These are phyloP conservation scores for Garrulus glandarius DNA, from an alignment of 2,797 vertebrate genomes.

Conservation along the genomic window DNA sequence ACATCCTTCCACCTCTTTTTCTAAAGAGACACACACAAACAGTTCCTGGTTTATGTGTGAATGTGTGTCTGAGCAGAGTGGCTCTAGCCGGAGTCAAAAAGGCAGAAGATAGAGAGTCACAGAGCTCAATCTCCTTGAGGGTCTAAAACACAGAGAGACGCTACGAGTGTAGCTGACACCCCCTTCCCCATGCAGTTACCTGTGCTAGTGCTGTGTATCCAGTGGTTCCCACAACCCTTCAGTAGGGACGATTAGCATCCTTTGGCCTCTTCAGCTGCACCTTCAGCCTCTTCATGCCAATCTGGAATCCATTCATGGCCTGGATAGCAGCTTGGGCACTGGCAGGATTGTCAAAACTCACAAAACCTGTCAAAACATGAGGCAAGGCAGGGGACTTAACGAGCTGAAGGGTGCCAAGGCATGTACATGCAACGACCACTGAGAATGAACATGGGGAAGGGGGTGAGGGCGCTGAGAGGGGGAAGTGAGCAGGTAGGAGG, in stretches of 20 bases:
- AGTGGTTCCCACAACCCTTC: conserved; percentile 75
- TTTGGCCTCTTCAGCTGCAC: conserved; percentile 99
- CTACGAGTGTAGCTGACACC: conserved; percentile 26
- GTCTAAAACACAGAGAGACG: conserved; percentile 41
- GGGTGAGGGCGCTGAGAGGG: not conserved
- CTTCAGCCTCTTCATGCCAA: conserved; percentile 99
- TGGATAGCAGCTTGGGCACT: conserved; percentile 99
- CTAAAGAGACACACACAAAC: not conserved
- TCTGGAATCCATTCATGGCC: conserved; percentile 99
- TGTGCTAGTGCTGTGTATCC: conserved; percentile 83
- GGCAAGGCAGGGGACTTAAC: conserved; percentile 71
- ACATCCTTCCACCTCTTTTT: conserved; percentile 19
- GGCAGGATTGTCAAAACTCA: conserved; percentile 99
- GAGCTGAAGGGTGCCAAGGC: conserved; percentile 47
- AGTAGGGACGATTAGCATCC: conserved; percentile 98
- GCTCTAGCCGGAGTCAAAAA: conserved; percentile 44
- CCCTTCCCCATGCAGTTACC: conserved; percentile 70
- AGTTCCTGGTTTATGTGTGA: not conserved
- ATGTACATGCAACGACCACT: conserved; percentile 61
- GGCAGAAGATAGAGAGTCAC: conserved; percentile 24
- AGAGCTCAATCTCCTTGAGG: conserved; percentile 35
- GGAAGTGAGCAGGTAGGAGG: not conserved
- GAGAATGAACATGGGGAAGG: conserved; percentile 66
- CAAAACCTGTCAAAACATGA: conserved; percentile 91
- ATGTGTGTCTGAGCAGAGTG: not conserved